Evolutionary conservation across 2,113 vertebrate species (phyloP).

Genomic region (Ia io): DNA sequence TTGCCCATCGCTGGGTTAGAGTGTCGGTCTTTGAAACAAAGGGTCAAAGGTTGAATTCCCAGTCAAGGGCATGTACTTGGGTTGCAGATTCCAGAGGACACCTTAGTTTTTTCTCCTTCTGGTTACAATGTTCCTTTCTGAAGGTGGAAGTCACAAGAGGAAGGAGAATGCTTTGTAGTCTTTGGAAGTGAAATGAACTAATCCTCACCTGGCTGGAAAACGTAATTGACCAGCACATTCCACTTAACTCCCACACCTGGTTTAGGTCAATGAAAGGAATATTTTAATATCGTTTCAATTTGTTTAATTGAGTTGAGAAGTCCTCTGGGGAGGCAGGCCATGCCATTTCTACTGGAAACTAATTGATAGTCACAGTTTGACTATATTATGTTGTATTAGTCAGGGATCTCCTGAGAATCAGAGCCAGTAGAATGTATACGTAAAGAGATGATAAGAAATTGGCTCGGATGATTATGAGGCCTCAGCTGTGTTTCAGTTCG

Average conservation of each 20-base stretch:
- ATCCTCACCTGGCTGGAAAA: not conserved
- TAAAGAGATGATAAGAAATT: not conserved
- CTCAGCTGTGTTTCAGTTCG: not conserved
- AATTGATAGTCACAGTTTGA: constrained; percentile 40
- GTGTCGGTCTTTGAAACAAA: too few relatives aligned
- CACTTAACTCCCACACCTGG: not conserved
- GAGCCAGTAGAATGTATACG: not conserved
- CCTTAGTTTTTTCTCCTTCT: not conserved
- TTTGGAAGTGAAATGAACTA: constrained; percentile 1
- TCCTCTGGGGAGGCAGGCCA: constrained; percentile 57
- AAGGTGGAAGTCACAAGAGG: not conserved
- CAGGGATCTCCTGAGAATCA: not conserved
- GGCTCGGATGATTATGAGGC: not conserved
- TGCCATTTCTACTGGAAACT: not conserved
- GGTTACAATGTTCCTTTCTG: not conserved
- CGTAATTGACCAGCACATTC: not conserved
- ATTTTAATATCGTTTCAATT: constrained; percentile 68
- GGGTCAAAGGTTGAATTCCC: too few relatives aligned
- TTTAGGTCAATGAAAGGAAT: constrained; percentile 71
- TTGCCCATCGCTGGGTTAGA: too few relatives aligned
- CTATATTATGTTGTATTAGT: not conserved
- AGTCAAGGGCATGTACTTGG: too few relatives aligned
- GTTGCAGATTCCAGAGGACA: not conserved
- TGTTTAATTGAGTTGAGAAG: constrained; percentile 72
- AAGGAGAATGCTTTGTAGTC: not conserved